Conservation (phyloP, 2,888 invertebrate species). For the Kuschelorhynchus macadamiae region DNA sequence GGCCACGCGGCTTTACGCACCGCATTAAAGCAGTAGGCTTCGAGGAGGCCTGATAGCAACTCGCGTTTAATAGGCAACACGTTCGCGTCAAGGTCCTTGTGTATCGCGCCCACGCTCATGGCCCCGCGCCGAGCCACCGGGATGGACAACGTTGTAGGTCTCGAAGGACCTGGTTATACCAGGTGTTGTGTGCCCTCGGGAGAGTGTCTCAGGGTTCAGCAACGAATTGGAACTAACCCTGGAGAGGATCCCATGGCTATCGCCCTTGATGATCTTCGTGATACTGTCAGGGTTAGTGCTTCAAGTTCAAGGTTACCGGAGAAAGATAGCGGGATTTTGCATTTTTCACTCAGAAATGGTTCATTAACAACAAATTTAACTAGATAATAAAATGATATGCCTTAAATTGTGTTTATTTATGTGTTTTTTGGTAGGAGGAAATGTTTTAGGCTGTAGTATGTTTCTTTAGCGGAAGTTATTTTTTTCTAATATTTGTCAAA, state of each 20-base stretch:
- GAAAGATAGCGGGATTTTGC: neutral
- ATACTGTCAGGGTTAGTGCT: slow-evolving; percentile 81
- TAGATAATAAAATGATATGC: too few relatives aligned
- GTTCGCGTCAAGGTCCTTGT: slow-evolving; percentile 44
- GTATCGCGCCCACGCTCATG: slow-evolving; percentile 67
- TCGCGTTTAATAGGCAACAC: slow-evolving; percentile 68
- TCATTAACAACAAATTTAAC: too few relatives aligned
- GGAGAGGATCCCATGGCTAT: slow-evolving; percentile 72
- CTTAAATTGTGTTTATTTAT: too few relatives aligned
- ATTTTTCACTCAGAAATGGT: too few relatives aligned
- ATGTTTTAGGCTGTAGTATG: too few relatives aligned
- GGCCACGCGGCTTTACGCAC: slow-evolving; percentile 49
- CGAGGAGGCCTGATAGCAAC: slow-evolving; percentile 46
- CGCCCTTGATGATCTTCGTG: slow-evolving; percentile 79
- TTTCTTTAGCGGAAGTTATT: too few relatives aligned
- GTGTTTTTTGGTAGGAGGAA: too few relatives aligned
- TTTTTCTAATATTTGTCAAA: too few relatives aligned
- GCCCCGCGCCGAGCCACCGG: slow-evolving; percentile 62
- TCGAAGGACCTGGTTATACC: slow-evolving; percentile 64
- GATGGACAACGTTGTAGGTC: slow-evolving; percentile 40
- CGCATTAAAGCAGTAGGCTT: slow-evolving; percentile 46
- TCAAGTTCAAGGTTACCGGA: slow-evolving; percentile 35
- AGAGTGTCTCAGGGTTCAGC: slow-evolving; percentile 81
- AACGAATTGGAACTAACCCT: slow-evolving; percentile 59
- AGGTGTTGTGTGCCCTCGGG: slow-evolving; percentile 88